phyloP scores from a whole-genome alignment of 23 tunicate genomes.

The Trididemnum clinides region DNA sequence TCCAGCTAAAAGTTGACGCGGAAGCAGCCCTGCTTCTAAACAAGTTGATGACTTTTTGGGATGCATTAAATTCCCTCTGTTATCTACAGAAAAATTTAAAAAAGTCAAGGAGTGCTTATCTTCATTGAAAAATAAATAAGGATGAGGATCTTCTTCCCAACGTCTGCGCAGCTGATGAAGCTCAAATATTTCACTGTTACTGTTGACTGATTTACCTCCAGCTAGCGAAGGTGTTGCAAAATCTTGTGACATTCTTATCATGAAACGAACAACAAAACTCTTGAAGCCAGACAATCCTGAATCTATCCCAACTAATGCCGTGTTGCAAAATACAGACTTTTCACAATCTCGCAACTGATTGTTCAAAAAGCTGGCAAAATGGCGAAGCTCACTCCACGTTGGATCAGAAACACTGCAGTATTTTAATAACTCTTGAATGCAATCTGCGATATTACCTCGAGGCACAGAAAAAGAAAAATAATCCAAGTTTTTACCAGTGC shows the following conservation, averaged over 20 bases:
- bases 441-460: background rate
- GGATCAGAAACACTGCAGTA: constrained; percentile 18
- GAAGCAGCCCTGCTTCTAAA: constrained; percentile 32
- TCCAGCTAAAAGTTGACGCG: constrained; percentile 24
- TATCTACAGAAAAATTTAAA: constrained; percentile 42
- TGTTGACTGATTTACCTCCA: background rate
- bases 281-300: constrained; percentile 31
- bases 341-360: constrained; percentile 46
- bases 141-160: constrained; percentile 74
- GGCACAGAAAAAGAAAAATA: background rate
- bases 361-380: constrained; percentile 49
- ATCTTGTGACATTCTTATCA: constrained; percentile 76
- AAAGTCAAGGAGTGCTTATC: constrained; percentile 60
- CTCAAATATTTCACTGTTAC: background rate
- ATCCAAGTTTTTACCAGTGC: constrained; percentile 40
- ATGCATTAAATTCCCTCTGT: constrained; percentile 44
- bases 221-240: constrained; percentile 85
- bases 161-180: constrained; percentile 50
- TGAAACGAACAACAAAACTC: constrained; percentile 52
- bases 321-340: constrained; percentile 38
- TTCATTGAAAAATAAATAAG: constrained; percentile 74
- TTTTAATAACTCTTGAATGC: constrained; percentile 22
- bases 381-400: constrained; percentile 49
- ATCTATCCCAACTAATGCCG: background rate
- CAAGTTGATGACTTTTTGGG: constrained; percentile 34